Percentiles rank a stretch among this genome's conserved stretches.
These are phyloP conservation scores for Cremastobaeus sp. DNA, from an alignment of 2,888 invertebrate genomes.

Conservation along the genomic window DNA sequence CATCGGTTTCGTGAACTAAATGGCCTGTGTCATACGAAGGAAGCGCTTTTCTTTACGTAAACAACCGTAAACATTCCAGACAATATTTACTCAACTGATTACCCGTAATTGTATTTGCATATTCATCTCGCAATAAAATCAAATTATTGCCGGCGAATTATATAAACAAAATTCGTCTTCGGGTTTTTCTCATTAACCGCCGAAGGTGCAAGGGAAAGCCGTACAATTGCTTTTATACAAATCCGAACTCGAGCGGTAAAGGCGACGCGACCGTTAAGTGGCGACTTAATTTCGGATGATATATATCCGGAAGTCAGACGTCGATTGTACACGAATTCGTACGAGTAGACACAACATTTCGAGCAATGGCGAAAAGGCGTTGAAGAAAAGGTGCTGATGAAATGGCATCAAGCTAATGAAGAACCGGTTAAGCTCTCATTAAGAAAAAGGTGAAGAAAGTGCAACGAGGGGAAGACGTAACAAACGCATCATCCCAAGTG, in stretches of 20 bases:
- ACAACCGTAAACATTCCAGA: conserved; percentile 41
- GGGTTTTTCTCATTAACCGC: conserved; percentile 22
- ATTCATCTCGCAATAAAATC: conserved; percentile 39
- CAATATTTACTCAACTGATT: conserved; percentile 35
- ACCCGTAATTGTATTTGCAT: conserved; percentile 14
- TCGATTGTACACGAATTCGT: too few relatives aligned
- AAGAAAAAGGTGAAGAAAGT: conserved; percentile 58
- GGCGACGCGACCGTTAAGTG: neutral
- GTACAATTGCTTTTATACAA: conserved; percentile 1
- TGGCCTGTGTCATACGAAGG: conserved; percentile 6
- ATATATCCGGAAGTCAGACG: too few relatives aligned
- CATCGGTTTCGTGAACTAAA: conserved; percentile 15
- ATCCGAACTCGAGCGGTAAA: neutral
- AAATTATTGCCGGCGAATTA: conserved; percentile 47
- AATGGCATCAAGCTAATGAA: conserved; percentile 58
- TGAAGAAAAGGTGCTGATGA: conserved; percentile 50
- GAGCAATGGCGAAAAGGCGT: neutral
- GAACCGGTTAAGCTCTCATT: conserved; percentile 59
- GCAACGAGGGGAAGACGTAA: conserved; percentile 55
- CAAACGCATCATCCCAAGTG: conserved; percentile 70
- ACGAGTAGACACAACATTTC: too few relatives aligned
- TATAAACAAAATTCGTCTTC: conserved; percentile 31
- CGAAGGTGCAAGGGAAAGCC: conserved; percentile 5
- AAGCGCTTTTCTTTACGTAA: conserved; percentile 37
- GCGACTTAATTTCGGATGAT: conserved; percentile 2